Percentiles rank a stretch among this genome's conserved stretches.
phyloP scores from a whole-genome alignment of 1,140 invertebrate genomes.

The Caenorhabditis tropicalis region DNA sequence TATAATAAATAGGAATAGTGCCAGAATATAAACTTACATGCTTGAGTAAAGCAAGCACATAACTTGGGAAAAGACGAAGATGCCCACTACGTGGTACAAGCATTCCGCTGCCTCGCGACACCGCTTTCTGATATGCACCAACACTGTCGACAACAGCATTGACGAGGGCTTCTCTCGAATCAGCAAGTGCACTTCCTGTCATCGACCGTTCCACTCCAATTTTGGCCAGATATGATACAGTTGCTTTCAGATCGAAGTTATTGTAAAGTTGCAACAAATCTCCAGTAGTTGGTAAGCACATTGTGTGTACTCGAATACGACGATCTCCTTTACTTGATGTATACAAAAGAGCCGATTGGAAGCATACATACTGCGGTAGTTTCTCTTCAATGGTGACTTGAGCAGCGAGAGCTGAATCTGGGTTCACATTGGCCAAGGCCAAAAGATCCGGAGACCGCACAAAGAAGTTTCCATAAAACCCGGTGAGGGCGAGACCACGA shows the following conservation, averaged over 20 bases:
- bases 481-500: conserved; percentile 84
- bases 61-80: conserved; percentile 82
- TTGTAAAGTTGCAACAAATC: conserved; percentile 86
- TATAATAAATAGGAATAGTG: not conserved
- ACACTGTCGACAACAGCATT: conserved; percentile 92
- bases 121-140: conserved; percentile 79
- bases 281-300: conserved; percentile 87
- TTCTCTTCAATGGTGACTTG: conserved; percentile 82
- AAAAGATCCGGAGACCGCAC: conserved; percentile 95
- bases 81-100: conserved; percentile 75
- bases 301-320: conserved; percentile 93
- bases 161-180: conserved; percentile 93
- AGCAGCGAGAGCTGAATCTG: conserved; percentile 96
- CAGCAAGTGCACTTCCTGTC: conserved; percentile 81
- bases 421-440: conserved; percentile 94
- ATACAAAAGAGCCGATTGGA: conserved; percentile 96
- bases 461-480: conserved; percentile 99
- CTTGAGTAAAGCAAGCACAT: conserved; percentile 89
- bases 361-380: conserved; percentile 79
- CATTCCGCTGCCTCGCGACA: conserved; percentile 76
- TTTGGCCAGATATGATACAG: conserved; percentile 79
- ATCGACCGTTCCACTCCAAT: conserved; percentile 85
- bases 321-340: conserved; percentile 97
- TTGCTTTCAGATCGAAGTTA: conserved; percentile 92
- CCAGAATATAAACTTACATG: conserved; percentile 77